Base-by-base conservation (phyloP, 2,797 vertebrate species). In the Hemitrygon akajei region DNA sequence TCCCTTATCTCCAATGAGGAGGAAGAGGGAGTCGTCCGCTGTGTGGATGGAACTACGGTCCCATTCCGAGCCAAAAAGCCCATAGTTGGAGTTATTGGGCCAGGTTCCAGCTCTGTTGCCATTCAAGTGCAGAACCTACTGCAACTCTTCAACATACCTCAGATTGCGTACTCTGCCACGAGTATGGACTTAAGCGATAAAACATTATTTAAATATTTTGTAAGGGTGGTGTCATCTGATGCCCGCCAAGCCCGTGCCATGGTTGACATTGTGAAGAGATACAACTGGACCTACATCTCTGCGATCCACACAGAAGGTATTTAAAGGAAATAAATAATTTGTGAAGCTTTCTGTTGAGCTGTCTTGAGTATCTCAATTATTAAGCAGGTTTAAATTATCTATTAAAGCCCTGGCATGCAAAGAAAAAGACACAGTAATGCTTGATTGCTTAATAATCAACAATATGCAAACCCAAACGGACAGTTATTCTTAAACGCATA, bases 261-360 rank as follows among this genome's bases (percentile, higher is more conserved):
- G 98, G 98, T 99, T 95, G 98, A 99, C 97, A 99, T 99, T 93
- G 99, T 99, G 94, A 99, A 99, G 95, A 97, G 98, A 94, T 99
- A 99, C 96, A 99, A 99, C 97, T 99, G 99, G 99, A 99, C 98
- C 94, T 99, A 99, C 1, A 98, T 99, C 94, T 99, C 98, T 93
- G 99, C 99, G 77, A 98, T 99, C 79, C 98, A 99, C 95, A 99
- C 98, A 0, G 99, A 99, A 98, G 99, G 99, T 99, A 97, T 66
- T 76, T 60, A 7, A 80, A n/a, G 10, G 18, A 80, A 80, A 20
- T 10, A 87, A 89, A 69, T 60, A 18, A 86, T 18, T 86, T n/a
- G 34, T 30, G 25, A 25, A 34, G 63, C 40, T 20, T 93, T 76
- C n/a, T 27, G 37, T 93, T 30, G 30, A 60, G 60, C 82, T 58